Percentiles rank a stretch among this genome's conserved stretches.
Evolutionary conservation across 2,113 vertebrate genomes (phyloP).

Genomic region (Damaliscus lunatus): DNA sequence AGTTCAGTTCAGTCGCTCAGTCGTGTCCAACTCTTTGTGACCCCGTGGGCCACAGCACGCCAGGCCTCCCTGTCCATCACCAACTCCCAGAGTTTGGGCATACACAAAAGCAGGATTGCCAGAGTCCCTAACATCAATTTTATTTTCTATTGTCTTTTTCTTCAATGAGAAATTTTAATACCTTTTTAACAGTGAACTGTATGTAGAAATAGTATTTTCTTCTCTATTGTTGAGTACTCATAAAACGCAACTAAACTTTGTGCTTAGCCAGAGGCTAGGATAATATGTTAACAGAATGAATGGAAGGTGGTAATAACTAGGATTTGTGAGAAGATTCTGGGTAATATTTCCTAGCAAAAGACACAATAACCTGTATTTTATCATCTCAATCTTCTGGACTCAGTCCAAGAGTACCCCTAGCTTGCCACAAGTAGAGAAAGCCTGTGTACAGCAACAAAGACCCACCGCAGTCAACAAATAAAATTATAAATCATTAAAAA

Average conservation of each 20-base stretch:
- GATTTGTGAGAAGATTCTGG: background rate
- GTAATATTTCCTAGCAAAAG: background rate
- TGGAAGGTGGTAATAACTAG: background rate
- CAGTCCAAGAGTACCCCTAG: background rate
- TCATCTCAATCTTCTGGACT: constrained; percentile 30
- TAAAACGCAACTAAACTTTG: background rate
- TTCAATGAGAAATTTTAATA: constrained; percentile 15
- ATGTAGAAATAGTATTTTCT: constrained; percentile 4
- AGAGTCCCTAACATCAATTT: background rate
- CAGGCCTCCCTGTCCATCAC: background rate
- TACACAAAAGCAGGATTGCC: background rate
- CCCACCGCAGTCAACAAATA: background rate
- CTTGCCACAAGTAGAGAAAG: background rate
- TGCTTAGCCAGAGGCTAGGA: background rate
- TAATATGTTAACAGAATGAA: constrained; percentile 23
- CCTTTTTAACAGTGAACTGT: background rate
- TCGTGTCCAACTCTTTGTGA: background rate
- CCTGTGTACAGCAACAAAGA: background rate
- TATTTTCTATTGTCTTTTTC: background rate
- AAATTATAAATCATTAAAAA: background rate
- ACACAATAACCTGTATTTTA: background rate
- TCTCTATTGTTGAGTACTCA: background rate
- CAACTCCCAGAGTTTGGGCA: background rate
- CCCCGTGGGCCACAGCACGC: background rate
- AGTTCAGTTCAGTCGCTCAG: background rate